phyloP scores from a whole-genome alignment of 2,113 vertebrate genomes.

The Pollimyrus isidori region DNA sequence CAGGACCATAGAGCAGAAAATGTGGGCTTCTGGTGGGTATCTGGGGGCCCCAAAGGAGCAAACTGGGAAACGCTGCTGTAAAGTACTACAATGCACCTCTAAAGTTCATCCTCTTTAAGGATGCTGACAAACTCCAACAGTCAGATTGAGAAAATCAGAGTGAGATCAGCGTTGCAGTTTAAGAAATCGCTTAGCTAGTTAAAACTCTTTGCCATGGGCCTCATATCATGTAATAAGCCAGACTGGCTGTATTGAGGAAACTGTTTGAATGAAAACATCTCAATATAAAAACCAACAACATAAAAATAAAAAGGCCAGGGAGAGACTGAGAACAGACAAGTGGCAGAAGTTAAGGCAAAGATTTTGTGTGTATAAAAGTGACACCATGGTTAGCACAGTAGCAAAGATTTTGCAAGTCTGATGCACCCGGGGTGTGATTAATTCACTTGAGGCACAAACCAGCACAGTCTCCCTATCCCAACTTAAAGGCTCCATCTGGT shows the following conservation, averaged over 20 bases:
- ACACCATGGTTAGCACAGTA: background rate
- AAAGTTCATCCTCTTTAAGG: background rate
- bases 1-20: background rate
- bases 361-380: background rate
- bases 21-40: background rate
- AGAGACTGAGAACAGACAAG: background rate
- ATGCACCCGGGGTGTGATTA: background rate
- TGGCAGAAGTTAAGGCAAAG: background rate
- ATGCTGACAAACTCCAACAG: background rate
- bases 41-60: background rate
- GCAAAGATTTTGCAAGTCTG: background rate
- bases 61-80: background rate
- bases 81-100: background rate
- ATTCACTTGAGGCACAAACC: background rate
- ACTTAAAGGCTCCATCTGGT: slow-evolving; percentile 2
- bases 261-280: background rate
- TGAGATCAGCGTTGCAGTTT: background rate
- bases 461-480: background rate
- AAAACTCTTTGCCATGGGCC: background rate
- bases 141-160: background rate
- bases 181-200: background rate
- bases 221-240: background rate
- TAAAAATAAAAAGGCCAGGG: background rate
- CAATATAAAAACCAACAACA: background rate
- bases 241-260: background rate